phyloP scores from a whole-genome alignment of 1,140 invertebrate genomes.

The Micrasema minimum region DNA sequence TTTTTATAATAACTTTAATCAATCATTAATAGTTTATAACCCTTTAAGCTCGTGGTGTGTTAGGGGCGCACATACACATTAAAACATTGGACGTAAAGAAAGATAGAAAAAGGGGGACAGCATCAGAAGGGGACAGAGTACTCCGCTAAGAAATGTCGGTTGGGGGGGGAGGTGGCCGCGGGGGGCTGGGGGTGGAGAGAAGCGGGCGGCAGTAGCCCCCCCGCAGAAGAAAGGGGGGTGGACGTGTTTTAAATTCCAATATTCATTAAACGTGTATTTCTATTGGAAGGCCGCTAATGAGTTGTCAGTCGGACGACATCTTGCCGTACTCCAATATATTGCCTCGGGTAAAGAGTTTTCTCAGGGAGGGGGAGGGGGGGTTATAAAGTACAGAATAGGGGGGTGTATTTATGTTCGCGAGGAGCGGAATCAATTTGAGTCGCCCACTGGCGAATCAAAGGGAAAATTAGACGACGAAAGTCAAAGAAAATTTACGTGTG shows the following conservation, averaged over 20 bases:
- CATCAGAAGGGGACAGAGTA: constrained; percentile 54
- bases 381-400: constrained; percentile 5
- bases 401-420: constrained; percentile 30
- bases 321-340: constrained; percentile 46
- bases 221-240: constrained; percentile 37
- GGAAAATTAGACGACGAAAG: constrained; percentile 35
- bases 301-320: constrained; percentile 53
- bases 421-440: constrained; percentile 34
- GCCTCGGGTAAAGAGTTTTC: constrained; percentile 50
- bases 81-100: constrained; percentile 54
- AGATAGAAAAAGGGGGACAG: constrained; percentile 55
- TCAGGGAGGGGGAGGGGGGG: constrained; percentile 10
- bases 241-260: constrained; percentile 55
- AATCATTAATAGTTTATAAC: constrained; percentile 24
- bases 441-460: constrained; percentile 36
- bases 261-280: constrained; percentile 55
- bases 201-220: constrained; percentile 34
- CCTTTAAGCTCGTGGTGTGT: constrained; percentile 42
- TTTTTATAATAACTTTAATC: too few species aligned
- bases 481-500: constrained; percentile 21
- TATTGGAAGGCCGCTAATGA: constrained; percentile 55
- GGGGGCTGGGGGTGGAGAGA: constrained; percentile 32
- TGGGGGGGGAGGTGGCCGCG: constrained; percentile 28
- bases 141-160: constrained; percentile 51
- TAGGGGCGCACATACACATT: constrained; percentile 50